These are phyloP conservation scores for Chaenogobius annularis DNA, from an alignment of 2,113 vertebrate species.

Conservation along the genomic window DNA sequence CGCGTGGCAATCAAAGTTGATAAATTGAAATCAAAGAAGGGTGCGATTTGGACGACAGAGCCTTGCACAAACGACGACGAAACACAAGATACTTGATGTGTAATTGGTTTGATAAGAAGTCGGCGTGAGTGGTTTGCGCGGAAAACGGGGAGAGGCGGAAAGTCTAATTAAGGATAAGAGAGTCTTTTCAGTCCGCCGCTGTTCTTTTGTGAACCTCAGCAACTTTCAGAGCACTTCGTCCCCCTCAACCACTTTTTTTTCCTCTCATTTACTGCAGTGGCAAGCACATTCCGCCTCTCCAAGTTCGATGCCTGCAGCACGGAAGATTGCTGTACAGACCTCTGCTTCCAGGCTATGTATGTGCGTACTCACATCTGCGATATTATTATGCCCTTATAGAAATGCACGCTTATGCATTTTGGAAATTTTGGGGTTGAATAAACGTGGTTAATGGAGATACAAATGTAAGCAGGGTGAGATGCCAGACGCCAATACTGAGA, in stretches of 20 bases:
- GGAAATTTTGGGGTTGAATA: constrained; percentile 29
- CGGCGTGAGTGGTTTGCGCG: constrained; percentile 25
- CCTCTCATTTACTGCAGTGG: constrained; percentile 71
- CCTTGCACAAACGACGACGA: constrained; percentile 2
- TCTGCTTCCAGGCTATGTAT: constrained; percentile 43
- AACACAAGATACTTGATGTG: not conserved
- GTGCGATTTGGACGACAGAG: constrained; percentile 3
- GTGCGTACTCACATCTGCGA: constrained; percentile 18
- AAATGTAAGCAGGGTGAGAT: constrained; percentile 10
- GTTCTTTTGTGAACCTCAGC: constrained; percentile 74
- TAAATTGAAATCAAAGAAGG: not conserved
- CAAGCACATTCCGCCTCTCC: constrained; percentile 67
- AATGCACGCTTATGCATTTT: constrained; percentile 31
- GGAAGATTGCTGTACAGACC: constrained; percentile 48
- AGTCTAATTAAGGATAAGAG: constrained; percentile 74
- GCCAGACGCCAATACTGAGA: not conserved
- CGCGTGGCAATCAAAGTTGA: not conserved
- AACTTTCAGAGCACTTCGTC: constrained; percentile 68
- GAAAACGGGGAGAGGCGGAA: constrained; percentile 53
- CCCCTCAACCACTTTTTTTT: constrained; percentile 7
- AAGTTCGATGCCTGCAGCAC: constrained; percentile 63
- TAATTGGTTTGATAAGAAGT: constrained; percentile 15
- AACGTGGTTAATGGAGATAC: constrained; percentile 38
- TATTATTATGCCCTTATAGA: constrained; percentile 13
- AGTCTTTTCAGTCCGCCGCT: constrained; percentile 59